Conservation (phyloP, 2,113 vertebrate genomes). For the Lagopus leucura region DNA sequence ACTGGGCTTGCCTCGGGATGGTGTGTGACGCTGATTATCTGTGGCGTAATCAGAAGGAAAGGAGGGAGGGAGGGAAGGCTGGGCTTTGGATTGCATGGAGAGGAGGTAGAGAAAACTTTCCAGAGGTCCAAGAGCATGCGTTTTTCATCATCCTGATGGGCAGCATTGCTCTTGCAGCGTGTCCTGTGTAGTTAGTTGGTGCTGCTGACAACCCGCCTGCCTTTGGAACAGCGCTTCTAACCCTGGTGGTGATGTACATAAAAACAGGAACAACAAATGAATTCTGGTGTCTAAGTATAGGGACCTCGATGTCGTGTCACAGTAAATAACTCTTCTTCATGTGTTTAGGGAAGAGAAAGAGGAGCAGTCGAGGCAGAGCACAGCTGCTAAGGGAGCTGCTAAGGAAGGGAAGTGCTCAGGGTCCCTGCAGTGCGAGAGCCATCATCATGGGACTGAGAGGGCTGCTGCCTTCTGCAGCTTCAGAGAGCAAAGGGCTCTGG, state of each 20-base stretch:
- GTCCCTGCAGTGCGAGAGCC: rapidly evolving
- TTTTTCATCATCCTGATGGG: neutral
- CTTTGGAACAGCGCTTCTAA: neutral
- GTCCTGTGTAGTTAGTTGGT: neutral
- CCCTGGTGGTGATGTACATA: neutral
- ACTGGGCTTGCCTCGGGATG: neutral
- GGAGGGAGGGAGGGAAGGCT: no score
- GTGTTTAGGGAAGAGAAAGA: neutral
- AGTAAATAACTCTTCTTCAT: neutral
- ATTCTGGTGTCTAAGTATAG: neutral
- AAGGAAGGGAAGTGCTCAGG: rapidly evolving
- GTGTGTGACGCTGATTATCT: neutral
- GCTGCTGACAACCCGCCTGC: neutral
- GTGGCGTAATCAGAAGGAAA: neutral
- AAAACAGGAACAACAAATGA: neutral
- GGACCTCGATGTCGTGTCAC: neutral
- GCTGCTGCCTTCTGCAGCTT: neutral
- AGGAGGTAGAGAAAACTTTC: neutral
- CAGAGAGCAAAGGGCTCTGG: neutral
- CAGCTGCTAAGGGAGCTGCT: neutral
- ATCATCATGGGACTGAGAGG: rapidly evolving
- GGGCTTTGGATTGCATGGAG: neutral
- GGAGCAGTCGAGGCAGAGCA: rapidly evolving
- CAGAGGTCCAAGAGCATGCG: neutral
- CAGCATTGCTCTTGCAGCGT: neutral